Evolutionary conservation across 2,797 vertebrate genomes (phyloP).

Genomic region (Myotis findleyi): DNA sequence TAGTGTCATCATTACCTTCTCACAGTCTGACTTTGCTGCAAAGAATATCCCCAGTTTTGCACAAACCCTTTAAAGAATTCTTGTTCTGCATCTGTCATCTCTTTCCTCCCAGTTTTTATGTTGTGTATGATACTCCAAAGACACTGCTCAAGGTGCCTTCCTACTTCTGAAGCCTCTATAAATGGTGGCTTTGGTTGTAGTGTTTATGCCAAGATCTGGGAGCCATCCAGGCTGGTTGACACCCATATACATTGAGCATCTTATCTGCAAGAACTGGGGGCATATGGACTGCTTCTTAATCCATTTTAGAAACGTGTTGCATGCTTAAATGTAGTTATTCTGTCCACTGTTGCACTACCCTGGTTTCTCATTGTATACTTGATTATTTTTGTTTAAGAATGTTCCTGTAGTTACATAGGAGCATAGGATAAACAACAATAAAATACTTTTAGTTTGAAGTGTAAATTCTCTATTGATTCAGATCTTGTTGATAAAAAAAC

Average conservation of each 20-base stretch:
- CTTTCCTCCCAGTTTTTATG: neutral
- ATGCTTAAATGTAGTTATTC: neutral
- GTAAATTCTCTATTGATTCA: conserved; percentile 26
- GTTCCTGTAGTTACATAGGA: neutral
- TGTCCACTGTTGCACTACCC: neutral
- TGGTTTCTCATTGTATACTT: neutral
- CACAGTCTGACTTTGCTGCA: neutral
- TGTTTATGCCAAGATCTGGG: neutral
- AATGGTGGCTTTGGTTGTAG: neutral
- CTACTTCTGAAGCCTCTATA: neutral
- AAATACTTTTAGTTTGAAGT: conserved; percentile 44
- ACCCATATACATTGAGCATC: neutral
- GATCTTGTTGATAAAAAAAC: neutral
- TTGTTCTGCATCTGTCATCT: neutral
- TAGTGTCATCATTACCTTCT: neutral
- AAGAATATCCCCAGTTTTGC: neutral
- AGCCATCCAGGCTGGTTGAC: neutral
- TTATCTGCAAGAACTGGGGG: neutral
- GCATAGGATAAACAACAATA: neutral
- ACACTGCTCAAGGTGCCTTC: neutral
- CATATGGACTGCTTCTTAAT: neutral
- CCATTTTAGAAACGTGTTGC: neutral
- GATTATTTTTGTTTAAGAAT: neutral
- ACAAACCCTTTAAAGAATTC: neutral
- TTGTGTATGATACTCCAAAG: neutral